Base-by-base conservation (phyloP, 2,888 invertebrate genomes). In the Caenorhabditis afra region DNA sequence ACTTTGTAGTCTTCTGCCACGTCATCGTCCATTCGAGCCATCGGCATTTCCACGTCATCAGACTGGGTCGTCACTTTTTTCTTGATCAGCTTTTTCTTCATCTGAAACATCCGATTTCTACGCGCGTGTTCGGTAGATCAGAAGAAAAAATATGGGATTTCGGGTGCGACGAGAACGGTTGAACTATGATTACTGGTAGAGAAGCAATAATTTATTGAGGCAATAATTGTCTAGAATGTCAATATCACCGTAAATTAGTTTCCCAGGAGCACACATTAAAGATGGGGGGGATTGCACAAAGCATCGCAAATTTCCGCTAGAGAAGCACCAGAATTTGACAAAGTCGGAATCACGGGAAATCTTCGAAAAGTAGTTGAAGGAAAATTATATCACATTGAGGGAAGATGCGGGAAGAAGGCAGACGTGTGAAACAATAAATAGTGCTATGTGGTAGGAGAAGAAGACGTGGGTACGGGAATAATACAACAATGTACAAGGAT, bases 1-100 rank as follows among this genome's bases (percentile, higher is more conserved):
- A 79, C 70, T 57, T 68, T 20, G 39, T 79, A 61, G 55, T 75
- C 74, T 18, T 79, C 79, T 29, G 53, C 74, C 39, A 74, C 74
- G 59, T 79, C 74, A 50, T 52, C 64, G 4, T 45, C 50, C 4
- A 18, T 47, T n/a, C 22, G 29, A 2, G 71, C 55, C 61, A 71
- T 62, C 20, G 71, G 71, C 55, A 78, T 47, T 35, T 68, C 79
- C 22, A 58, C 20, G 29, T 41, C 35, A 11, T 77, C 64, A 18
- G 41, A 44, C 12, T 47, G n/a, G 5, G 14, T 16, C 0, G 61
- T 1, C 41, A 7, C 14, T 20, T 35, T 41, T 11, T 65, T 65
- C 49, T 74, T 74, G 65, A 65, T 44, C 0, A 65, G 7, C 37
- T 61, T 66, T 18, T 66, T 66, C 20, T 49, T 57, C 66, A 74